phyloP scores from a whole-genome alignment of 2,113 vertebrate genomes.

The Ciconia boyciana region DNA sequence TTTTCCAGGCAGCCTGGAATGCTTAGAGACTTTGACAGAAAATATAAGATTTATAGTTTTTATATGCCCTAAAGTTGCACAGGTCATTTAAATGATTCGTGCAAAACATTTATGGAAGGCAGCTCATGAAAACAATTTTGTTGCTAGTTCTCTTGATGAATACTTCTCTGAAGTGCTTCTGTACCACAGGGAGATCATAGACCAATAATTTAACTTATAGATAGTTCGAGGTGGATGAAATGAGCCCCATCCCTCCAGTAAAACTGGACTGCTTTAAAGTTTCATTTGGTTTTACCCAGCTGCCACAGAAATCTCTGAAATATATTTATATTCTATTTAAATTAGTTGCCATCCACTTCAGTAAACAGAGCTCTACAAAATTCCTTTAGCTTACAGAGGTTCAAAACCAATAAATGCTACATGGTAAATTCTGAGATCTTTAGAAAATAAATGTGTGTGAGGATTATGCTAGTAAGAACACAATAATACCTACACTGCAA shows the following conservation, averaged over 20 bases:
- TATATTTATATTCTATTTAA: neutral
- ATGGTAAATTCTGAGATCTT: neutral
- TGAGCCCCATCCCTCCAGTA: neutral
- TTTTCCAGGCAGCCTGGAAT: neutral
- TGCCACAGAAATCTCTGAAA: neutral
- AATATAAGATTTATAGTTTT: neutral
- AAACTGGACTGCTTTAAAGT: neutral
- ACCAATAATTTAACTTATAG: neutral
- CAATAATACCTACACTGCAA: neutral
- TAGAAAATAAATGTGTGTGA: neutral
- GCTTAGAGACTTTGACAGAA: neutral
- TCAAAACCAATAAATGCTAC: neutral
- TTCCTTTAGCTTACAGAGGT: neutral
- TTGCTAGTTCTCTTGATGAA: neutral
- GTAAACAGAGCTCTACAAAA: neutral
- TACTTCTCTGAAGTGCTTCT: neutral
- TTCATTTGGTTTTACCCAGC: neutral
- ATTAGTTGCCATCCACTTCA: neutral
- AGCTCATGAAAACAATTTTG: neutral
- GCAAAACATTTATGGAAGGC: neutral
- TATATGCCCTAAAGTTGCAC: neutral
- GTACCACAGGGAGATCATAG: neutral
- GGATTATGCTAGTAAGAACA: neutral
- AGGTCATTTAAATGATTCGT: neutral
- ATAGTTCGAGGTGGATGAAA: neutral